phyloP scores from a whole-genome alignment of 2,113 vertebrate genomes.

The Cyrtonyx montezumae region DNA sequence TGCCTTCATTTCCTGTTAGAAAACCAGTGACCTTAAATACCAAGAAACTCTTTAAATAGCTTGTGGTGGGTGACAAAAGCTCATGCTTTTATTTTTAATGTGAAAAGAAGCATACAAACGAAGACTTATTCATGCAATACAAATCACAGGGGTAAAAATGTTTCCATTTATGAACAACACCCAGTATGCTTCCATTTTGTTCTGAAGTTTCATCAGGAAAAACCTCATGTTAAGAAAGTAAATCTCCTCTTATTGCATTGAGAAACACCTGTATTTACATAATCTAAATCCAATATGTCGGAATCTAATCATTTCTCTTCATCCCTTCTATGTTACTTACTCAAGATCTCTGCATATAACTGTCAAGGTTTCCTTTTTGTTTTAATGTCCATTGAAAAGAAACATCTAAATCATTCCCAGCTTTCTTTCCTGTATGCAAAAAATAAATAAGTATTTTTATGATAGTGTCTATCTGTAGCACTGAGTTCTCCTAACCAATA shows the following conservation, averaged over 20 bases:
- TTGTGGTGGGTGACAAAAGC: background rate
- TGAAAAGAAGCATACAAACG: conserved; percentile 17
- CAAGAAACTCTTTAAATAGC: conserved; percentile 52
- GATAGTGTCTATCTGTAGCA: background rate
- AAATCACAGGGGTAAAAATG: background rate
- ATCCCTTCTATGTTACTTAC: background rate
- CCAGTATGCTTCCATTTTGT: background rate
- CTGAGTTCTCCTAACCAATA: background rate
- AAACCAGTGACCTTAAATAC: conserved; percentile 34
- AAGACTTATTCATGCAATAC: background rate
- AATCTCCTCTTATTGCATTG: background rate
- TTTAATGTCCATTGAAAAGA: background rate
- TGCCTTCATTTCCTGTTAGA: conserved; percentile 57
- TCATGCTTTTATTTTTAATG: conserved; percentile 18
- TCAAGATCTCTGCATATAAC: background rate
- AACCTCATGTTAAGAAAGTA: background rate
- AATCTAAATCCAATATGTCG: background rate
- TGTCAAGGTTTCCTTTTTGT: background rate
- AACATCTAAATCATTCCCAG: background rate
- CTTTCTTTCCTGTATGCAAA: background rate
- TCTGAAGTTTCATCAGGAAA: background rate
- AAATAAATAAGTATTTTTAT: background rate
- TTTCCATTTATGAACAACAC: background rate
- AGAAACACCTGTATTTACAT: background rate
- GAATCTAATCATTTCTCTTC: background rate